These are phyloP conservation scores for Spilogale gracilis DNA, from an alignment of 2,113 vertebrate species.

Conservation along the genomic window DNA sequence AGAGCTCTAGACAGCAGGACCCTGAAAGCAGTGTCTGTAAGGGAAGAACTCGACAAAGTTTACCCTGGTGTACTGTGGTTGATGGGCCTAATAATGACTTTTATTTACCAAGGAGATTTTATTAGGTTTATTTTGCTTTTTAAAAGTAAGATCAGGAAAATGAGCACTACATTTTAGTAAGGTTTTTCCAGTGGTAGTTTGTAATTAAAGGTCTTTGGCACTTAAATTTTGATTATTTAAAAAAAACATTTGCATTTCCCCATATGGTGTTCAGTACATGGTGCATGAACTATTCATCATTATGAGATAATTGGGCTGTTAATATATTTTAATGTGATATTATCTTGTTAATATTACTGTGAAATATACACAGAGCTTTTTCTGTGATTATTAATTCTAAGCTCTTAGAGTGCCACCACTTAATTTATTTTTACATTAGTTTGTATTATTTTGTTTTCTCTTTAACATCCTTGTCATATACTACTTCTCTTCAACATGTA, in stretches of 20 bases:
- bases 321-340: background rate
- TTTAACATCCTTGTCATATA: background rate
- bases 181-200: background rate
- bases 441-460: conserved; percentile 36
- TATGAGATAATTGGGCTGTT: background rate
- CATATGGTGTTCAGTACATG: background rate
- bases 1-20: background rate
- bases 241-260: conserved; percentile 6
- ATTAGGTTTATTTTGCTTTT: conserved; percentile 27
- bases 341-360: conserved; percentile 11
- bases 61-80: background rate
- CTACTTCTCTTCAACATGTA: background rate
- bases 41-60: background rate
- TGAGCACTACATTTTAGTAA: conserved; percentile 23
- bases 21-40: background rate
- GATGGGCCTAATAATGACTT: conserved; percentile 1
- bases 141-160: conserved; percentile 41
- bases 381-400: conserved; percentile 49
- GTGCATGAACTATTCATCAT: conserved; percentile 1
- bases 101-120: conserved; percentile 10
- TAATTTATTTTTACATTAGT: background rate
- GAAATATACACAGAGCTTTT: conserved; percentile 18
- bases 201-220: background rate
- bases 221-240: conserved; percentile 45
- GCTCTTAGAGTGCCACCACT: background rate